phyloP scores from a whole-genome alignment of 2,797 vertebrate species.

The Otolemur crassicaudatus region DNA sequence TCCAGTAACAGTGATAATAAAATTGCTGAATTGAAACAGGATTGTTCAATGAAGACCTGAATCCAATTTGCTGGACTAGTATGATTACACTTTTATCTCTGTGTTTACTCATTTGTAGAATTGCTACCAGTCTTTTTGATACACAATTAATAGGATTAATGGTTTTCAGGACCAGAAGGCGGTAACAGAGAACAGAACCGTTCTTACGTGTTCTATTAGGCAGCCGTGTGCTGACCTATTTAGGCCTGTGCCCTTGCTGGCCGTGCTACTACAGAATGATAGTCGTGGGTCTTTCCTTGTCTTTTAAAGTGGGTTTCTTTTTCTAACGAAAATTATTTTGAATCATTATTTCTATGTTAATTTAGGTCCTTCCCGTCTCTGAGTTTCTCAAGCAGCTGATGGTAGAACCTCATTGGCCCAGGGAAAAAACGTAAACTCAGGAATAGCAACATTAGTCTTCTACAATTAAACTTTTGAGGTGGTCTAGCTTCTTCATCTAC shows the following conservation, averaged over 20 bases:
- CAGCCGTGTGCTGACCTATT: neutral
- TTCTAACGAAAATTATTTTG: constrained; percentile 50
- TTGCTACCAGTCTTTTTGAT: constrained; percentile 88
- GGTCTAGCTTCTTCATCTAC: neutral
- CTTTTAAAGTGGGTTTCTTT: constrained; percentile 41
- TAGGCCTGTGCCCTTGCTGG: neutral
- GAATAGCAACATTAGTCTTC: neutral
- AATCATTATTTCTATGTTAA: constrained; percentile 20
- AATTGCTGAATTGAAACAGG: constrained; percentile 91
- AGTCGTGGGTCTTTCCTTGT: neutral
- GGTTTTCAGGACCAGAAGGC: constrained; percentile 79
- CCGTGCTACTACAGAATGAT: neutral
- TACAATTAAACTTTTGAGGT: constrained; percentile 5
- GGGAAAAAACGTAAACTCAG: neutral
- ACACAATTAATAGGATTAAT: constrained; percentile 90
- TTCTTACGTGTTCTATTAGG: constrained; percentile 55
- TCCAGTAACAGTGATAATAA: constrained; percentile 91
- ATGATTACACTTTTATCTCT: constrained; percentile 88
- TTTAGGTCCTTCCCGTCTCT: neutral
- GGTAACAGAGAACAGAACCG: constrained; percentile 67
- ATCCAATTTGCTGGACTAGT: constrained; percentile 90
- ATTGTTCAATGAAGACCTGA: constrained; percentile 88
- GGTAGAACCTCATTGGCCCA: neutral
- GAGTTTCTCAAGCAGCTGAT: neutral
- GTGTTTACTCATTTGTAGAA: constrained; percentile 92